Percentiles rank a stretch among this genome's conserved stretches.
These are phyloP conservation scores for Chloromyia formosa DNA, from an alignment of 2,888 invertebrate species.

Conservation along the genomic window DNA sequence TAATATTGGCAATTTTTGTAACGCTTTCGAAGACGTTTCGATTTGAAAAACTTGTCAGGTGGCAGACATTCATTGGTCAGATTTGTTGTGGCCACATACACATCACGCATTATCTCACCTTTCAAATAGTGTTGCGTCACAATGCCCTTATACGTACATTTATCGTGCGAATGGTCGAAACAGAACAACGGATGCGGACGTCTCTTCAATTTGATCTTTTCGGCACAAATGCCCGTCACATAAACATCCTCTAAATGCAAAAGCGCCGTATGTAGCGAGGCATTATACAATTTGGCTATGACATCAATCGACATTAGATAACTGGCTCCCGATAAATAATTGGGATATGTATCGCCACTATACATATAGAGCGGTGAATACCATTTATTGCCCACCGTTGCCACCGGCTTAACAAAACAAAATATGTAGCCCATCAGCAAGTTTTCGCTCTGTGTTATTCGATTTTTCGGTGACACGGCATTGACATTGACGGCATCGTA, in stretches of 20 bases:
- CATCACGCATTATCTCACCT: constrained; percentile 64
- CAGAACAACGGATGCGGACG: constrained; percentile 73
- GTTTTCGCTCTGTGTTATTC: constrained; percentile 62
- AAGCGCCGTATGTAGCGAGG: constrained; percentile 73
- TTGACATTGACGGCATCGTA: constrained; percentile 57
- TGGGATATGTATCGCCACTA: constrained; percentile 75
- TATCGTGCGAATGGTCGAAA: constrained; percentile 62
- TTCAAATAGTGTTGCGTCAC: constrained; percentile 69
- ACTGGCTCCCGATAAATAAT: constrained; percentile 83
- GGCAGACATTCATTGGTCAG: constrained; percentile 58
- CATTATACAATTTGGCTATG: constrained; percentile 71
- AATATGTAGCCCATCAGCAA: constrained; percentile 81
- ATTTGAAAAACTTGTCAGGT: constrained; percentile 59
- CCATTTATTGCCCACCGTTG: constrained; percentile 81
- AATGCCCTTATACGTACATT: constrained; percentile 66
- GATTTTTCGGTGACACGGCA: constrained; percentile 56
- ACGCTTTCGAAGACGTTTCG: constrained; percentile 52
- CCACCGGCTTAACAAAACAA: constrained; percentile 78
- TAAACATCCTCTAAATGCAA: constrained; percentile 84
- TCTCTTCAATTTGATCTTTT: constrained; percentile 68
- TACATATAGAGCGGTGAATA: constrained; percentile 85
- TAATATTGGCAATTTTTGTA: constrained; percentile 52
- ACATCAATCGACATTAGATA: constrained; percentile 78
- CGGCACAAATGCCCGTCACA: constrained; percentile 78
- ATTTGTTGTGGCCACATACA: constrained; percentile 60